A percentile compares a stretch with the other conserved stretches of the same genome.
phyloP scores from a whole-genome alignment of 2,113 vertebrate genomes.

The Platichthys flesus region DNA sequence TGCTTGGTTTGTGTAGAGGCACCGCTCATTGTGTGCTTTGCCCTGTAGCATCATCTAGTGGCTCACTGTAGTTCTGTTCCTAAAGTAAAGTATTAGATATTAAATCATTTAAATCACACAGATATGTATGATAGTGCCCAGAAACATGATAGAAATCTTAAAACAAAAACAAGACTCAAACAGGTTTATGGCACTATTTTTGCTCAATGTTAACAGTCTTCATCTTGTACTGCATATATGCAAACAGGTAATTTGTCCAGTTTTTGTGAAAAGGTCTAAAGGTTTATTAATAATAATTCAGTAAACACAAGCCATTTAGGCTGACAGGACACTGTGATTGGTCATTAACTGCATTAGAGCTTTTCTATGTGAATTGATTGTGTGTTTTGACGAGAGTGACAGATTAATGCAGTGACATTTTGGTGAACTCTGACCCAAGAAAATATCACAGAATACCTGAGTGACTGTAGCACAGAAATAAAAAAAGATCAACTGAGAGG shows the following conservation, averaged over 20 bases:
- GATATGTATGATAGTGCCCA: too few species aligned
- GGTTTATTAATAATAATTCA: background rate
- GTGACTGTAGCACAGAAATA: background rate
- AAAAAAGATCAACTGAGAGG: background rate
- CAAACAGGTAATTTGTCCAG: background rate
- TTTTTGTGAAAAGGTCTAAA: background rate
- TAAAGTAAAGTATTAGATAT: too few species aligned
- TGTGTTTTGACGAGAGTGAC: background rate
- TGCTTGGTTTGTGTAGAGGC: background rate
- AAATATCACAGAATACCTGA: constrained; percentile 7
- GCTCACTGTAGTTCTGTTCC: constrained; percentile 1
- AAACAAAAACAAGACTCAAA: too few species aligned
- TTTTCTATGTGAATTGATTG: background rate
- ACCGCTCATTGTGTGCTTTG: constrained; percentile 12
- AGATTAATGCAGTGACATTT: constrained; percentile 36
- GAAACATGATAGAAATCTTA: too few species aligned
- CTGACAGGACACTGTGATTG: background rate
- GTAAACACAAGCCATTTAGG: background rate
- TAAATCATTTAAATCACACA: background rate
- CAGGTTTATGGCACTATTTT: too few species aligned
- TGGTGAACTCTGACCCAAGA: constrained; percentile 9
- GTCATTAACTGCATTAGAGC: background rate
- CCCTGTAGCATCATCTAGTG: constrained; percentile 54
- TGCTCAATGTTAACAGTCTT: too few species aligned
- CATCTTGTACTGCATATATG: background rate